Conservation (phyloP, 2,797 vertebrate species). For the Hybognathus amarus region DNA sequence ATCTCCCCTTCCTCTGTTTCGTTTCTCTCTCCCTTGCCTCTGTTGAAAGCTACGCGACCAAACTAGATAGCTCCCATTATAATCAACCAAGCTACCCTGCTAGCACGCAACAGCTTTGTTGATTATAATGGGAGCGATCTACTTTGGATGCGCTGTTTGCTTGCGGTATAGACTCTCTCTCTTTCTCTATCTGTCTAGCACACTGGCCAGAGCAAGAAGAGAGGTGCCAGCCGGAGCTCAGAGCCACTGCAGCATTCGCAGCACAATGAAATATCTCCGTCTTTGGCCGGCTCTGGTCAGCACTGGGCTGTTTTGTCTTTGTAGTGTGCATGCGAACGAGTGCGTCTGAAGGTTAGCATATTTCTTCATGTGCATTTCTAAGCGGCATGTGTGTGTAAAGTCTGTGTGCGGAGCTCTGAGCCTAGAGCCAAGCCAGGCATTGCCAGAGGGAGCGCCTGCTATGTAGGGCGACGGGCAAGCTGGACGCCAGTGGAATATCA, state of each 20-base stretch:
- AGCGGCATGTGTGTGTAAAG: slow-evolving; percentile 58
- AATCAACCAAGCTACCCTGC: slow-evolving; percentile 41
- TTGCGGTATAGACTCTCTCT: slow-evolving; percentile 18
- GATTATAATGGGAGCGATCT: slow-evolving; percentile 41
- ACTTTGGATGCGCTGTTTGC: slow-evolving; percentile 1
- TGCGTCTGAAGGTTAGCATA: slow-evolving; percentile 45
- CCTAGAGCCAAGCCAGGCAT: slow-evolving; percentile 76
- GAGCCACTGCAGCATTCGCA: slow-evolving; percentile 57
- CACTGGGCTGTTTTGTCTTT: slow-evolving; percentile 34
- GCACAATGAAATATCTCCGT: slow-evolving; percentile 52
- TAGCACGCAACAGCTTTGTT: slow-evolving; percentile 29
- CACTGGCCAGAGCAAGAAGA: slow-evolving; percentile 53
- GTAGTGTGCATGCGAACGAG: slow-evolving; percentile 44
- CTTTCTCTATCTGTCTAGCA: slow-evolving; percentile 34
- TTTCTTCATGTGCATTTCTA: slow-evolving; percentile 49
- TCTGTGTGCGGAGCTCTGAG: slow-evolving; percentile 76
- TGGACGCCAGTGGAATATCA: slow-evolving; percentile 84
- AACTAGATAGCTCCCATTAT: slow-evolving; percentile 42
- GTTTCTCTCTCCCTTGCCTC: slow-evolving; percentile 24
- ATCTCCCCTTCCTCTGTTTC: slow-evolving; percentile 41
- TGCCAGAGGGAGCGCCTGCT: slow-evolving; percentile 84
- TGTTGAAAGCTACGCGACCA: not conserved
- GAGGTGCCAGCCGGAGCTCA: slow-evolving; percentile 48
- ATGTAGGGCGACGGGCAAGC: slow-evolving; percentile 83
- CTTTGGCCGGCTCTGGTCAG: slow-evolving; percentile 46